Evolutionary conservation across 2,113 vertebrate genomes (phyloP).

Genomic region (Isichthys henryi): DNA sequence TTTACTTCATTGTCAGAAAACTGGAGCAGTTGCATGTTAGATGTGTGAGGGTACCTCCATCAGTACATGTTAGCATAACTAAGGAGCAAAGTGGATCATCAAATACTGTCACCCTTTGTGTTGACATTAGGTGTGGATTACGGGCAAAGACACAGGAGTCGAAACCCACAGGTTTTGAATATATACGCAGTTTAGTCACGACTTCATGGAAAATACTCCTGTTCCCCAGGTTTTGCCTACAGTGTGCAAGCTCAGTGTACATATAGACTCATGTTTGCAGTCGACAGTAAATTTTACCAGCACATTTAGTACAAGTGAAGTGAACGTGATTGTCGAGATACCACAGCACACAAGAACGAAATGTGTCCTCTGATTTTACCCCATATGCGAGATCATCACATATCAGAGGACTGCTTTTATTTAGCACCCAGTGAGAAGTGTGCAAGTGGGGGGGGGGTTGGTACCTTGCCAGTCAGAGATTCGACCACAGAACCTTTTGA

Average conservation of each 20-base stretch:
- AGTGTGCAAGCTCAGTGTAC: neutral
- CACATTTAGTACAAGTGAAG: neutral
- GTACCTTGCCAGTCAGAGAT: neutral
- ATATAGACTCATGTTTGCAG: neutral
- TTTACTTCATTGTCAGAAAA: neutral
- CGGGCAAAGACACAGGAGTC: neutral
- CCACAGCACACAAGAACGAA: neutral
- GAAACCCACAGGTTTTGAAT: neutral
- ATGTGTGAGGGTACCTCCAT: neutral
- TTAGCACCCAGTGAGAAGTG: neutral
- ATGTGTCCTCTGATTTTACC: neutral
- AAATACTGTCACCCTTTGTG: neutral
- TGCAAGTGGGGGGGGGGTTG: too few relatives aligned
- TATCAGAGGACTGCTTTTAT: neutral
- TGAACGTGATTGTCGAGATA: neutral
- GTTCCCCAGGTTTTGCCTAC: neutral
- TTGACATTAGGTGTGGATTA: neutral
- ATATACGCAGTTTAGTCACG: neutral
- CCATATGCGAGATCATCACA: neutral
- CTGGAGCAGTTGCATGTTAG: neutral
- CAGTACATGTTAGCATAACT: neutral
- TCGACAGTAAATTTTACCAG: neutral
- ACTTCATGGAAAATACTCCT: neutral
- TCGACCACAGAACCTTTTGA: neutral
- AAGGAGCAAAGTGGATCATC: neutral